Evolutionary conservation across 2,797 vertebrate species (phyloP).

Genomic region (Peromyscus aztecus): DNA sequence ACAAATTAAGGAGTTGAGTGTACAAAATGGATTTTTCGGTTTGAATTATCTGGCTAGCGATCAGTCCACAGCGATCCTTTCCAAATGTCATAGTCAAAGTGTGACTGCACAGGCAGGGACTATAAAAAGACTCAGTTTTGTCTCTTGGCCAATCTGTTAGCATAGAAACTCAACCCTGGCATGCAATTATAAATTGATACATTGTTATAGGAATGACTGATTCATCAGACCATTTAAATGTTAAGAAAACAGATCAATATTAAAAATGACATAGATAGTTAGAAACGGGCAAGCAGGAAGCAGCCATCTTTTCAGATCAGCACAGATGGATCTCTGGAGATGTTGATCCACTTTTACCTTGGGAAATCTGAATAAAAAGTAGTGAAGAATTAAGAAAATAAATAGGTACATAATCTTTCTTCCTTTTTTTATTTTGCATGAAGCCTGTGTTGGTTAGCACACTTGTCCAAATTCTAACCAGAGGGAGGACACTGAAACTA

Average conservation of each 20-base stretch:
- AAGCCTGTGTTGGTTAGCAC: conserved; percentile 17
- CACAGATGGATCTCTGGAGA: background rate
- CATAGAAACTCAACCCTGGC: conserved; percentile 40
- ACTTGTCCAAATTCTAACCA: conserved; percentile 15
- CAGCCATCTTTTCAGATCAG: background rate
- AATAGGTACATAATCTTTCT: background rate
- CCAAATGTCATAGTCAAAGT: conserved; percentile 57
- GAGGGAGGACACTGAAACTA: background rate
- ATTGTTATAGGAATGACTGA: background rate
- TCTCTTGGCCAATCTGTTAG: conserved; percentile 41
- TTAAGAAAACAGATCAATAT: conserved; percentile 22
- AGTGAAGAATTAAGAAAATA: conserved; percentile 49
- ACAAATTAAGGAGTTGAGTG: conserved; percentile 32
- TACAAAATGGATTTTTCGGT: background rate
- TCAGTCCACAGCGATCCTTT: conserved; percentile 8
- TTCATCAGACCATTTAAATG: background rate
- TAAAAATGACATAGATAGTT: conserved; percentile 8
- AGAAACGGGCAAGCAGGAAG: background rate
- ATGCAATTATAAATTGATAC: conserved; percentile 16
- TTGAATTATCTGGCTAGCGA: conserved; percentile 20
- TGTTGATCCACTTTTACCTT: background rate
- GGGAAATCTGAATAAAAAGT: background rate
- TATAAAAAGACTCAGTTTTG: conserved; percentile 51
- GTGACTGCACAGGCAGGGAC: background rate
- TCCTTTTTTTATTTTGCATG: background rate